These are phyloP conservation scores for Cerastis leucographa DNA, from an alignment of 2,888 invertebrate genomes.

Conservation along the genomic window DNA sequence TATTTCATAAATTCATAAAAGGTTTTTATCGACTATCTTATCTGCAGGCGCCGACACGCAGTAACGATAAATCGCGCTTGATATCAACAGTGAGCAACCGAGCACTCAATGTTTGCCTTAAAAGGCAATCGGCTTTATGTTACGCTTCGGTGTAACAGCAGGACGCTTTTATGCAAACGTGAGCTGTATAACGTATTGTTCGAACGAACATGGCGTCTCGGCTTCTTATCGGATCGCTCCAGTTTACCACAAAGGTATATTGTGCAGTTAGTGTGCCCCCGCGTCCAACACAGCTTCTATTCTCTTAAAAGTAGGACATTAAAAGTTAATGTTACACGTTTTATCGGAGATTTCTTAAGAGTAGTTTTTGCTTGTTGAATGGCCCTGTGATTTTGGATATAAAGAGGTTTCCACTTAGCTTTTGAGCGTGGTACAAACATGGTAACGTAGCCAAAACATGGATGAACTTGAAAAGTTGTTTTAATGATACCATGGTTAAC, in stretches of 20 bases:
- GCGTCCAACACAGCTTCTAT: conserved; percentile 50
- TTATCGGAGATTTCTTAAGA: conserved; percentile 28
- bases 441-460: neutral
- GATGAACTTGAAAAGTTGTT: neutral
- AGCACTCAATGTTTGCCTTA: conserved; percentile 52
- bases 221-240: conserved; percentile 71
- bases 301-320: conserved; percentile 49
- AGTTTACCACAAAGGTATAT: conserved; percentile 65
- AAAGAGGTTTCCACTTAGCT: neutral
- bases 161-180: conserved; percentile 64
- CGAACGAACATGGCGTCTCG: conserved; percentile 62
- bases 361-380: neutral
- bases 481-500: neutral
- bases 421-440: neutral
- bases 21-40: conserved; percentile 49
- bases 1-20: conserved; percentile 37
- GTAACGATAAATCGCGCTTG: conserved; percentile 49
- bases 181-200: conserved; percentile 65
- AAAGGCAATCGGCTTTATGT: conserved; percentile 52
- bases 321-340: conserved; percentile 41
- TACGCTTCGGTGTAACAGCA: conserved; percentile 63
- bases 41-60: conserved; percentile 36
- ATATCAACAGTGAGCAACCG: conserved; percentile 42
- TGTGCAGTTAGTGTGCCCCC: conserved; percentile 54
- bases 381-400: neutral